These are phyloP conservation scores for Rhabditophanes sp. DNA, from an alignment of 2,888 invertebrate species.

Conservation along the genomic window DNA sequence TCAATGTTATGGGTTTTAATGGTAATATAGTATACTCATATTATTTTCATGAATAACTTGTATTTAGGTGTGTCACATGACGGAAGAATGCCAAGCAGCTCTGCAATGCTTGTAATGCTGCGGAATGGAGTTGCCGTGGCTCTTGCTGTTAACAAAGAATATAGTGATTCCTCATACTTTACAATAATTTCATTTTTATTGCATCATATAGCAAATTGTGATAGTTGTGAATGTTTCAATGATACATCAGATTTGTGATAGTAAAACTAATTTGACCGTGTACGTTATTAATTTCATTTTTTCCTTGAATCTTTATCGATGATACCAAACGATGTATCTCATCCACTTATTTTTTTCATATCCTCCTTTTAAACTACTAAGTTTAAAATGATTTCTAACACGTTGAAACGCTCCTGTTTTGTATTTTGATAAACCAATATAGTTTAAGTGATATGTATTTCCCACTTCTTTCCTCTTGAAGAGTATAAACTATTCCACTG, in stretches of 20 bases:
- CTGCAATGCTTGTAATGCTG: slow-evolving; percentile 29
- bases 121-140: slow-evolving; percentile 42
- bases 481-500: too few relatives aligned
- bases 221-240: not conserved
- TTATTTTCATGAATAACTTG: not conserved
- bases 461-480: too few relatives aligned
- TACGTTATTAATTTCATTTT: too few relatives aligned
- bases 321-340: too few relatives aligned
- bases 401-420: too few relatives aligned
- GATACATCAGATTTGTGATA: slow-evolving; percentile 5
- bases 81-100: slow-evolving; percentile 39
- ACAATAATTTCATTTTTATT: not conserved
- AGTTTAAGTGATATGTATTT: too few relatives aligned
- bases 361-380: too few relatives aligned
- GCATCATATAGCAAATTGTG: not conserved
- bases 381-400: too few relatives aligned
- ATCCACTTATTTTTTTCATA: too few relatives aligned
- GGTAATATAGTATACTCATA: slow-evolving; percentile 8
- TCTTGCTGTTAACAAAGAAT: slow-evolving; percentile 38
- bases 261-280: too few relatives aligned
- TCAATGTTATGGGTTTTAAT: slow-evolving; percentile 43
- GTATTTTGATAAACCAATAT: too few relatives aligned
- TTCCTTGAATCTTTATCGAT: too few relatives aligned
- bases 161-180: not conserved
- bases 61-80: slow-evolving; percentile 36